Percentiles rank a stretch among this genome's conserved stretches.
These are phyloP conservation scores for Acronicta leporina DNA, from an alignment of 2,888 invertebrate species.

Conservation along the genomic window DNA sequence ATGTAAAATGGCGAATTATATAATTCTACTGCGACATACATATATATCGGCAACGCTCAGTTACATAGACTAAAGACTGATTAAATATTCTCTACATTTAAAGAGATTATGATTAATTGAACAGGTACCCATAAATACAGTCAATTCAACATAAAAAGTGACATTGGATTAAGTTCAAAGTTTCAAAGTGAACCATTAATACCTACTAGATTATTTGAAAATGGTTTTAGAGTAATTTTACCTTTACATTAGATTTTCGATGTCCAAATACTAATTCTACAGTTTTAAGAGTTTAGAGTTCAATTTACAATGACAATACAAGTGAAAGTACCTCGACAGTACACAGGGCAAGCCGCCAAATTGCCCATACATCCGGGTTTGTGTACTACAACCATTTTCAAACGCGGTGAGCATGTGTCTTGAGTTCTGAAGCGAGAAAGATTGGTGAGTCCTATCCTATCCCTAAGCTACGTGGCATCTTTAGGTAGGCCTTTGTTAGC, in stretches of 20 bases:
- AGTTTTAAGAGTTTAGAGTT: conserved; percentile 2
- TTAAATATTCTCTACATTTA: background rate
- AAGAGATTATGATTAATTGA: background rate
- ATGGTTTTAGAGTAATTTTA: too few relatives aligned
- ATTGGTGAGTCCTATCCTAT: conserved; percentile 71
- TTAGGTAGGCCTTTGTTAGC: too few relatives aligned
- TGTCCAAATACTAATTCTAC: conserved; percentile 14
- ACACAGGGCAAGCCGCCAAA: conserved; percentile 66
- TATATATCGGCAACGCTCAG: too few relatives aligned
- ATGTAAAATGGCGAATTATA: too few relatives aligned
- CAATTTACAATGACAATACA: conserved; percentile 25
- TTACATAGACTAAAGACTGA: too few relatives aligned
- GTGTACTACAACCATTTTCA: conserved; percentile 83
- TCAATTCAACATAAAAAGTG: too few relatives aligned
- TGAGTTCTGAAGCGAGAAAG: conserved; percentile 80
- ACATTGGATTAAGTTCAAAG: too few relatives aligned
- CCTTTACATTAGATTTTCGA: background rate
- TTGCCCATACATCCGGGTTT: conserved; percentile 70
- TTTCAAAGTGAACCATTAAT: too few relatives aligned
- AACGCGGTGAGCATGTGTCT: conserved; percentile 60
- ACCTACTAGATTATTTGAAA: too few relatives aligned
- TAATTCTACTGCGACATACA: too few relatives aligned
- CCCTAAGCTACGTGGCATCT: too few relatives aligned
- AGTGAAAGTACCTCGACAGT: conserved; percentile 71
- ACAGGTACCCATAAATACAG: too few relatives aligned